These are phyloP conservation scores for Progne subis DNA, from an alignment of 2,113 vertebrate genomes.

Conservation along the genomic window DNA sequence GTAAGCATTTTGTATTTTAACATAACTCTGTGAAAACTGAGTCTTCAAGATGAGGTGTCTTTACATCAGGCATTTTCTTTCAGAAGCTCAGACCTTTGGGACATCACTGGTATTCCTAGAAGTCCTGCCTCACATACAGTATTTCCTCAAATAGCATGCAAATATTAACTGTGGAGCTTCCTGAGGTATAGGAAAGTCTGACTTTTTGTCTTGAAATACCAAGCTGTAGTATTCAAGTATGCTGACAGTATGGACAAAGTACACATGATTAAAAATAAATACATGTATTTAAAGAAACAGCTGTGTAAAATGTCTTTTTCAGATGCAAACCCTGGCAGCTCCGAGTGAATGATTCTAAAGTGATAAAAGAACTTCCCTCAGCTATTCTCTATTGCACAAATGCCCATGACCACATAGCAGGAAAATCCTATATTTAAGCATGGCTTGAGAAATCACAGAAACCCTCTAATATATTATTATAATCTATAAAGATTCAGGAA, in stretches of 20 bases:
- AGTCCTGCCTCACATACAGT: neutral
- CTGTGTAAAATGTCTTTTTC: neutral
- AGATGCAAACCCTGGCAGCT: neutral
- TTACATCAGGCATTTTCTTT: neutral
- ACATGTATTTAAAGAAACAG: neutral
- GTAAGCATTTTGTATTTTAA: neutral
- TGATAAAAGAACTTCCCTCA: neutral
- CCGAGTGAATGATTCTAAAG: neutral
- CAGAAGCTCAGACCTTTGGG: neutral
- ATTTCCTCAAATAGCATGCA: neutral
- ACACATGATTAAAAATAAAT: neutral
- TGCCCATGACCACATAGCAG: neutral
- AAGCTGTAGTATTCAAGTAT: neutral
- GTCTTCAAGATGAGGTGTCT: neutral
- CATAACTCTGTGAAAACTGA: neutral
- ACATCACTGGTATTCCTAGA: neutral
- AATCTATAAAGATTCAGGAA: neutral
- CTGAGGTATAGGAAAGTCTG: neutral
- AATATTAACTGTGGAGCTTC: neutral
- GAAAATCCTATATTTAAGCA: neutral
- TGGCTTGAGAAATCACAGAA: neutral
- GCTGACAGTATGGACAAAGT: neutral
- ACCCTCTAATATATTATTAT: neutral
- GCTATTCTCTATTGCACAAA: neutral
- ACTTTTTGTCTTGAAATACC: neutral